Conservation (phyloP, 2,797 vertebrate species). For the Diplodus puntazzo region DNA sequence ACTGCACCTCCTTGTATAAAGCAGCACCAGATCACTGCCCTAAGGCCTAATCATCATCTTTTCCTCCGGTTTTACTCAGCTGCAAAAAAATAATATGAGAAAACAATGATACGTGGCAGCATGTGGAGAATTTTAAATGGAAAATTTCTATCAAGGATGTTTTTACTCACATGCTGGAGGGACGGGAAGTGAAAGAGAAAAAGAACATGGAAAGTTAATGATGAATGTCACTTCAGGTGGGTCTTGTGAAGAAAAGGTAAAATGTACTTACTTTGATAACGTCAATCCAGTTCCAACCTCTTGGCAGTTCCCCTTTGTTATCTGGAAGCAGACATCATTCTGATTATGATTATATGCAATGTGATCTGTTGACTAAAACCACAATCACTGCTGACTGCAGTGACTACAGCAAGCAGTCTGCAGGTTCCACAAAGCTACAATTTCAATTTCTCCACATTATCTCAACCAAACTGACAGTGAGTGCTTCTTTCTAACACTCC, state of each 20-base stretch:
- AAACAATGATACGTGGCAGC: background rate
- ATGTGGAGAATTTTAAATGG: accelerated
- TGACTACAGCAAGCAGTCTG: no score
- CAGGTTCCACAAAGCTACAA: no score
- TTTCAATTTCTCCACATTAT: no score
- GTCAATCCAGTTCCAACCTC: slow-evolving; percentile 98
- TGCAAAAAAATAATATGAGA: slow-evolving; percentile 67
- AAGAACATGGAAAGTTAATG: slow-evolving; percentile 17
- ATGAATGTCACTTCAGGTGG: background rate
- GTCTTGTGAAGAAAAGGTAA: background rate
- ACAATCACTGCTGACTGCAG: no score
- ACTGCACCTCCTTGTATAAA: slow-evolving; percentile 50
- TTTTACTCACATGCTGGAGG: slow-evolving; percentile 83
- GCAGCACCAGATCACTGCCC: slow-evolving; percentile 8
- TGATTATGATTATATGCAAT: background rate
- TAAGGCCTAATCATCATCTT: slow-evolving; percentile 89
- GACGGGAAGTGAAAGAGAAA: background rate
- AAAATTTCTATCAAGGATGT: accelerated
- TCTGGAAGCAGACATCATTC: slow-evolving; percentile 79
- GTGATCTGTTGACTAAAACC: background rate
- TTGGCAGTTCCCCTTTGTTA: slow-evolving; percentile 95
- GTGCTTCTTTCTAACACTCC: no score
- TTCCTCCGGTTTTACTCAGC: slow-evolving; percentile 96
- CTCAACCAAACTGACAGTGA: no score
- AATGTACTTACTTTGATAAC: slow-evolving; percentile 92